Evolutionary conservation across 2,113 vertebrate species (phyloP).

Genomic region (Saccopteryx bilineata): DNA sequence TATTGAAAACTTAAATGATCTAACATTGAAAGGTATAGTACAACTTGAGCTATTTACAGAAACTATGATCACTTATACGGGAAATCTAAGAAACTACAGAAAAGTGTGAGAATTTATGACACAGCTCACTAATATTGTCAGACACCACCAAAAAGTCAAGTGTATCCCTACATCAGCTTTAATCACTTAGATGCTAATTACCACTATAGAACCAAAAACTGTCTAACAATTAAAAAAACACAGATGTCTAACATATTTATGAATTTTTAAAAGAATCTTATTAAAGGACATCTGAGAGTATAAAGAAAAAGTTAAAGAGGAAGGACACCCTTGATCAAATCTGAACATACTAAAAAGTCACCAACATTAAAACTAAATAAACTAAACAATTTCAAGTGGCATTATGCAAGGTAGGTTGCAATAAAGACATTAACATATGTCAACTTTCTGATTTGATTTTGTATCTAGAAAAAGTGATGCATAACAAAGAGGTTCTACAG

Average conservation of each 20-base stretch:
- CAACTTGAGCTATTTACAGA: background rate
- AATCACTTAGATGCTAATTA: background rate
- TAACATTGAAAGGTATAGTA: background rate
- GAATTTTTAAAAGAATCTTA: background rate
- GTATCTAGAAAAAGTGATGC: background rate
- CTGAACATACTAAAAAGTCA: background rate
- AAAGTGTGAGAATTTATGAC: background rate
- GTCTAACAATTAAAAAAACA: background rate
- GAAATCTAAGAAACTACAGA: background rate
- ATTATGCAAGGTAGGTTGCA: background rate
- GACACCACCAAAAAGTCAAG: background rate
- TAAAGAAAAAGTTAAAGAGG: background rate
- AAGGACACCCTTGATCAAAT: background rate
- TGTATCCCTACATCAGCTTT: background rate
- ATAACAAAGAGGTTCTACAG: background rate
- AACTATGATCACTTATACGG: background rate
- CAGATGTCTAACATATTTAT: background rate
- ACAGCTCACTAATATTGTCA: background rate
- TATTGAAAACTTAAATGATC: background rate
- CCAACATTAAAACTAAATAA: background rate
- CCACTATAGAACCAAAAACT: background rate
- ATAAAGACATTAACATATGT: background rate
- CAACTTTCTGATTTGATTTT: background rate
- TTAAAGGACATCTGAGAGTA: background rate
- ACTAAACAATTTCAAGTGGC: background rate